phyloP scores from a whole-genome alignment of 2,113 vertebrate genomes.

The Cinclus mexicanus region DNA sequence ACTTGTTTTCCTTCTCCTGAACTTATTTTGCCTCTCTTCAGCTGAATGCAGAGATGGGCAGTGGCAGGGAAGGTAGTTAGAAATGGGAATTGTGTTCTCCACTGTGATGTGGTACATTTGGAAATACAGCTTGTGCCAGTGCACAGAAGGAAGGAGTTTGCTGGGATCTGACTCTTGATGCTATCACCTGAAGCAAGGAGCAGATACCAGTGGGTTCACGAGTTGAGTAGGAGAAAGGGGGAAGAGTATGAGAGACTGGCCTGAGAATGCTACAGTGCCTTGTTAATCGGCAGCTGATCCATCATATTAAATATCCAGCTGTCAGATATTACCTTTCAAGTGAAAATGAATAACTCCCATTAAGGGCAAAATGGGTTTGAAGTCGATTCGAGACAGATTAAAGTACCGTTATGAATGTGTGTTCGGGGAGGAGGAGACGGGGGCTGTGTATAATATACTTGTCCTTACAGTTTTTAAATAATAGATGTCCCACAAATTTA shows the following conservation, averaged over 20 bases:
- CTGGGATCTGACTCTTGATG: not conserved
- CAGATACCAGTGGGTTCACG: not conserved
- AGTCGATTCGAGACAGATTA: conserved; percentile 84
- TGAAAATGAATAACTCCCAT: conserved; percentile 86
- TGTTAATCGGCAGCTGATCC: conserved; percentile 78
- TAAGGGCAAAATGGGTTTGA: conserved; percentile 82
- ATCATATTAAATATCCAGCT: conserved; percentile 82
- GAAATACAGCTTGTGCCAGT: not conserved
- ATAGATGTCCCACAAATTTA: conserved; percentile 78
- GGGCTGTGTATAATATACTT: conserved; percentile 73
- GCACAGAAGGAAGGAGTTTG: not conserved
- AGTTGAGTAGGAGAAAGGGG: conserved; percentile 34
- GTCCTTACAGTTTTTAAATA: conserved; percentile 82
- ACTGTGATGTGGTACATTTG: not conserved
- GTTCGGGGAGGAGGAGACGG: conserved; percentile 66
- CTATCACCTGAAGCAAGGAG: not conserved
- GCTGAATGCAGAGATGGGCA: not conserved
- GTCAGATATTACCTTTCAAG: conserved; percentile 84
- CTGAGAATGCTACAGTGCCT: conserved; percentile 71
- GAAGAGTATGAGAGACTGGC: conserved; percentile 53
- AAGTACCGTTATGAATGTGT: conserved; percentile 82
- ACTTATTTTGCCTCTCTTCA: not conserved
- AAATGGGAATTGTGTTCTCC: not conserved
- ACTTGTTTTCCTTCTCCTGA: not conserved
- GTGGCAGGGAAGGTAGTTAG: not conserved